Percentiles rank a stretch among this genome's conserved stretches.
Evolutionary conservation across 2,797 vertebrate species (phyloP).

Genomic region (Bradypodion ventrale): DNA sequence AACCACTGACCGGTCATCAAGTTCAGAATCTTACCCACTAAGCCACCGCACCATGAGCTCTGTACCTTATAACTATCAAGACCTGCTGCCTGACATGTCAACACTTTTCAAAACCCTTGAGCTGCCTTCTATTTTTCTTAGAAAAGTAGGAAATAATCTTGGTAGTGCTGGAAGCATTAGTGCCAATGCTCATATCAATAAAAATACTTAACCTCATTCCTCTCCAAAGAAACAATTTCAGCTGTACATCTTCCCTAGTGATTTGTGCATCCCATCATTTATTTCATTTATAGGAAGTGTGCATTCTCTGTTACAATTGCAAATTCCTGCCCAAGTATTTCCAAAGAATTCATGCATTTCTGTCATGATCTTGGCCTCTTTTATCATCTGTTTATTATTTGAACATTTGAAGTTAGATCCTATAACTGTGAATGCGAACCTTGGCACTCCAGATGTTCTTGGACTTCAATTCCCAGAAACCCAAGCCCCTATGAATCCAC

Average conservation of each 20-base stretch:
- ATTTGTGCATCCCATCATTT: background rate
- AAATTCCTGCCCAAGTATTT: background rate
- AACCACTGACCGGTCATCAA: too few species aligned
- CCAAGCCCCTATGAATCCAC: too few species aligned
- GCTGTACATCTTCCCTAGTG: background rate
- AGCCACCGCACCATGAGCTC: too few species aligned
- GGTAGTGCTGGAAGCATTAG: too few species aligned
- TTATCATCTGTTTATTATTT: background rate
- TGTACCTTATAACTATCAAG: background rate
- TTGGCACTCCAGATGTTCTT: too few species aligned
- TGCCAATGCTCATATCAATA: background rate
- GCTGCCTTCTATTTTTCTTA: background rate
- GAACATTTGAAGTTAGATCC: background rate
- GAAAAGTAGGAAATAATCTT: background rate
- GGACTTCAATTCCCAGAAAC: too few species aligned
- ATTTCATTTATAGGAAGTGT: background rate
- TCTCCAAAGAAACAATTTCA: background rate
- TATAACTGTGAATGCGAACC: too few species aligned
- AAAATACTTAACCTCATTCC: background rate
- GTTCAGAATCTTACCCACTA: too few species aligned
- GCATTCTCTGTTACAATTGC: background rate
- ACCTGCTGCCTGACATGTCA: background rate
- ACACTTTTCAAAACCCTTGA: background rate
- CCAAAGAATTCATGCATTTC: background rate
- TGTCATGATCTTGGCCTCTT: background rate